Percentiles rank a stretch among this genome's conserved stretches.
phyloP scores from a whole-genome alignment of 2,888 invertebrate genomes.

The Cosmia pyralina region DNA sequence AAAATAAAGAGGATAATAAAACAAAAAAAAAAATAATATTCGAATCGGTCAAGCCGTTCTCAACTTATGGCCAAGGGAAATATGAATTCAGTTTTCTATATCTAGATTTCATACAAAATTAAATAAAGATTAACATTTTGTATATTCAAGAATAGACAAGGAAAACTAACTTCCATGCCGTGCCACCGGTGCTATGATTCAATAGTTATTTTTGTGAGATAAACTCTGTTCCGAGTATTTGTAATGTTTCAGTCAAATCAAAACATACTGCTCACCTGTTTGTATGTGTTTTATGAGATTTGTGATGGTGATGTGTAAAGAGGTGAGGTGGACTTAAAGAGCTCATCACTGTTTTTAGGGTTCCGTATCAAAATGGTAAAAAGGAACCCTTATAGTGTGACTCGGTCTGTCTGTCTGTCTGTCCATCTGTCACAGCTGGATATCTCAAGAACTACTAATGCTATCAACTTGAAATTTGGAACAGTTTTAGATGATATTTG shows the following conservation, averaged over 20 bases:
- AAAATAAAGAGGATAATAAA: too few species aligned
- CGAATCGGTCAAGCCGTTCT: too few species aligned
- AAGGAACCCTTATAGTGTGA: too few species aligned
- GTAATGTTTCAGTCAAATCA: constrained; percentile 42
- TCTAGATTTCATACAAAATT: neutral
- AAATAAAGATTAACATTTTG: constrained; percentile 12
- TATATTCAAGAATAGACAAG: constrained; percentile 36
- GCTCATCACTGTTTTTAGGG: neutral
- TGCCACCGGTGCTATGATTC: constrained; percentile 47
- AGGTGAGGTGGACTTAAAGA: neutral
- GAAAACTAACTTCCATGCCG: constrained; percentile 42
- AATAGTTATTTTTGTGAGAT: constrained; percentile 59
- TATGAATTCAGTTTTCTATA: too few species aligned
- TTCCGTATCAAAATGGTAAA: too few species aligned
- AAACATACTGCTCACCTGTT: constrained; percentile 53
- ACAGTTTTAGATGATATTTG: too few species aligned
- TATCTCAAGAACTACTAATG: too few species aligned
- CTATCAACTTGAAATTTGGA: too few species aligned
- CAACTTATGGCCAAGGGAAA: too few species aligned
- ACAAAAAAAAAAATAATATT: too few species aligned
- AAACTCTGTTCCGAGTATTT: constrained; percentile 59
- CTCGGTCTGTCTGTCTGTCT: too few species aligned
- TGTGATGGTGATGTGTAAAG: constrained; percentile 20
- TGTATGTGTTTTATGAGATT: constrained; percentile 16
- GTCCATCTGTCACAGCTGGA: too few species aligned